Evolutionary conservation across 2,888 invertebrate genomes (phyloP), one percentile per base, ranked within the genome.

Genomic region (Nesidiocoris tenuis): DNA sequence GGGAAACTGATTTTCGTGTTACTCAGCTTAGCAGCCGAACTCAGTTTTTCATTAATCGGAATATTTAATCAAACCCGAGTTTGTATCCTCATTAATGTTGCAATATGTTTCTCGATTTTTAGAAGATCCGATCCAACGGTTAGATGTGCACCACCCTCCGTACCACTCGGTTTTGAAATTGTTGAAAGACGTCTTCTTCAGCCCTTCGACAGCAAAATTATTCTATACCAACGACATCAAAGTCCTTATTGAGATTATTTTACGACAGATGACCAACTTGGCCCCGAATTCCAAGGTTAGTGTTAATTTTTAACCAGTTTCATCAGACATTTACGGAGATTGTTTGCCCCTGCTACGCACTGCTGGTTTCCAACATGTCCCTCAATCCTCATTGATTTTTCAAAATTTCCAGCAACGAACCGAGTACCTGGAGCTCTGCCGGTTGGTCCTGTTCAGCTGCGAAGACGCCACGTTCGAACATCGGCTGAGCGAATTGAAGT

Each of bases 181-280:
- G 80, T 90, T 94, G 80, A 90, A 90, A 61, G 96, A 98, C 84
- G 85, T 97, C 79, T 96, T 96, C 84, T 90, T 90, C 78, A 88
- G 88, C 80, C 87, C 89, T 79, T 87, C 88, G 79, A 95, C 96
- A 0, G 93, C 96, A 0, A 88, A 90, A 80, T 87, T 96, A 79
- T 94, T 97, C 85, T 98, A 98, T 84, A 95, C 96, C 0, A 98
- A 97, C 82, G 98, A 98, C 83, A 90, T 93, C 59, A 94, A 93
- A 84, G 97, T 97, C 61, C 88, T 97, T 76, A 91, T 97, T 78
- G 98, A 97, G 83, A 96, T 98, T 82, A 90, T 96, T 74, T 90
- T 95, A 68, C 87, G 97, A 66, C 95, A 96, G 84, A 87, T 98
- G 23, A 91, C 94, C 1, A 96, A 98, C 84, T 87, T 96, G 78